These are phyloP conservation scores for Trachythela sp. DNA, from an alignment of 64 coral and sea anemone species.

Conservation along the genomic window DNA sequence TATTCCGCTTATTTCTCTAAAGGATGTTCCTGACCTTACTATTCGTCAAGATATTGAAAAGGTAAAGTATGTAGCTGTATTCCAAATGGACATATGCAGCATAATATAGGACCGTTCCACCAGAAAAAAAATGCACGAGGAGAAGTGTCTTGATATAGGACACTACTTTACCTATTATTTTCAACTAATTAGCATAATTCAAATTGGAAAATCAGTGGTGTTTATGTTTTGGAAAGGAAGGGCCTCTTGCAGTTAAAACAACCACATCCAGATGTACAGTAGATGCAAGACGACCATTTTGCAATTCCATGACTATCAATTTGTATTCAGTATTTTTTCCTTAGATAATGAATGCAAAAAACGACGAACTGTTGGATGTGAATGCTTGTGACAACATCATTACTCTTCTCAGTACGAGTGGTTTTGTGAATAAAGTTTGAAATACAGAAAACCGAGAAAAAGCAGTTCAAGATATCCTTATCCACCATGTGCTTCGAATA, in stretches of 20 bases:
- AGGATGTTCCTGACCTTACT: slow-evolving; percentile 29
- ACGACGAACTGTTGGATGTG: background rate
- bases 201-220: too few species aligned
- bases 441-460: background rate
- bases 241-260: too few species aligned
- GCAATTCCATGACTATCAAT: background rate
- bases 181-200: too few species aligned
- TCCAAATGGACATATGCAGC: too few species aligned
- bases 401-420: background rate
- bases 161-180: too few species aligned
- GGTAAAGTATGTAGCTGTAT: background rate
- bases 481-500: background rate
- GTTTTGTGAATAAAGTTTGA: background rate
- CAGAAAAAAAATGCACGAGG: too few species aligned
- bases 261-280: too few species aligned
- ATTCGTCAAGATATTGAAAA: slow-evolving; percentile 17
- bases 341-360: background rate
- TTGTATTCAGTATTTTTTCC: background rate
- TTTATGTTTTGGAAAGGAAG: too few species aligned
- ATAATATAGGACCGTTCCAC: too few species aligned
- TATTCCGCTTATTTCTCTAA: background rate
- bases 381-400: background rate
- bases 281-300: too few species aligned
- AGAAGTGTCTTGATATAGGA: too few species aligned
- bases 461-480: background rate